These are phyloP conservation scores for Cheumatopsyche charites DNA, from an alignment of 1,140 invertebrate genomes.

Conservation along the genomic window DNA sequence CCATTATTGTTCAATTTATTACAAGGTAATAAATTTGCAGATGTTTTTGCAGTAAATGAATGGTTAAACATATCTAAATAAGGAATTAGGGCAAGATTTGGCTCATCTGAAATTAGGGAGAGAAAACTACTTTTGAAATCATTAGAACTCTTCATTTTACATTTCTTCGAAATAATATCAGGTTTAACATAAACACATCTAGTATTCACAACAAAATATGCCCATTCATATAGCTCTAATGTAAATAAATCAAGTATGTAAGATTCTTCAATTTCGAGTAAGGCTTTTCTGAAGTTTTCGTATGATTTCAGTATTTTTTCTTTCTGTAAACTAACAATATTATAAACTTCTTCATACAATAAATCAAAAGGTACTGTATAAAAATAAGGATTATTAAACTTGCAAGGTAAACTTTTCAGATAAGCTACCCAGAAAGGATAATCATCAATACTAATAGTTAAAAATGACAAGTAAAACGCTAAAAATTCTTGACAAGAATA, in stretches of 20 bases:
- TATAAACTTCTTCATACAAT: slow-evolving; percentile 32
- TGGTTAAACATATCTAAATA: slow-evolving; percentile 47
- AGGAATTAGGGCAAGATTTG: slow-evolving; percentile 40
- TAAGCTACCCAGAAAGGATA: slow-evolving; percentile 36
- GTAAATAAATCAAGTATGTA: slow-evolving; percentile 27
- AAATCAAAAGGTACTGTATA: background rate
- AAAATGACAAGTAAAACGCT: slow-evolving; percentile 40
- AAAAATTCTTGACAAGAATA: slow-evolving; percentile 37
- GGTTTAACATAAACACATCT: slow-evolving; percentile 43
- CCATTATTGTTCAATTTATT: background rate
- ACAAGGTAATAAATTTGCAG: background rate
- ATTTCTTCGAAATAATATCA: slow-evolving; percentile 29
- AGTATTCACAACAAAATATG: slow-evolving; percentile 45
- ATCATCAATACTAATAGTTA: slow-evolving; percentile 22
- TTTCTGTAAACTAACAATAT: slow-evolving; percentile 39
- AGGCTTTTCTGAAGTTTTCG: slow-evolving; percentile 34
- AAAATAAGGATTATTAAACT: slow-evolving; percentile 41
- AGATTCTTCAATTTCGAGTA: background rate
- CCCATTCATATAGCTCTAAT: slow-evolving; percentile 39
- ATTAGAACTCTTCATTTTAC: background rate
- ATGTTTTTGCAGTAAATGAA: slow-evolving; percentile 33
- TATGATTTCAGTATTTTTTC: slow-evolving; percentile 18
- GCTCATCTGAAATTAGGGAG: slow-evolving; percentile 29
- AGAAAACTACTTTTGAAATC: slow-evolving; percentile 12
- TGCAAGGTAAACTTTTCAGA: slow-evolving; percentile 35